These are phyloP conservation scores for Stratiolaelaps scimitus DNA, from an alignment of 1,140 invertebrate genomes.

Conservation along the genomic window DNA sequence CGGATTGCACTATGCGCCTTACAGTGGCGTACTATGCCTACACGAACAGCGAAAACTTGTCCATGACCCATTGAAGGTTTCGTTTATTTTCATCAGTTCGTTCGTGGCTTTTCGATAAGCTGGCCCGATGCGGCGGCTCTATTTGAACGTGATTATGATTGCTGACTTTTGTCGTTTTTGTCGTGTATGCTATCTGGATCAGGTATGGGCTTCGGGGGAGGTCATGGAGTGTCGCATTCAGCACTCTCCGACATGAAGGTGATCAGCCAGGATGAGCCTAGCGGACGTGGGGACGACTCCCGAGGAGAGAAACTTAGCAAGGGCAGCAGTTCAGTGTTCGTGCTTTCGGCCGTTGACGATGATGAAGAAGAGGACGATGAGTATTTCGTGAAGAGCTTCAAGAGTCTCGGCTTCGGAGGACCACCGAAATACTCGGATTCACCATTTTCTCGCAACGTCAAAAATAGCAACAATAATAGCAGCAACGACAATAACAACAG, in stretches of 20 bases:
- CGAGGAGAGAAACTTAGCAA: background rate
- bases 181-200: too few relatives aligned
- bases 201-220: constrained; percentile 27
- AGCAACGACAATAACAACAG: too few relatives aligned
- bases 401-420: constrained; percentile 43
- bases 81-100: too few relatives aligned
- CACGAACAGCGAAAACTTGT: too few relatives aligned
- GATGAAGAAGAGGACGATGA: constrained; percentile 34
- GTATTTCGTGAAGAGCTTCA: constrained; percentile 45
- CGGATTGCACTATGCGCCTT: too few relatives aligned
- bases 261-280: constrained; percentile 65
- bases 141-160: too few relatives aligned
- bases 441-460: constrained; percentile 33
- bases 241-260: constrained; percentile 80
- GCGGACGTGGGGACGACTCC: constrained; percentile 32
- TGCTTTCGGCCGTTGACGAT: constrained; percentile 31
- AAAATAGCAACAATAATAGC: constrained; percentile 8
- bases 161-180: too few relatives aligned
- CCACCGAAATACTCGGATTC: constrained; percentile 39
- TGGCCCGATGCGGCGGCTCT: too few relatives aligned
- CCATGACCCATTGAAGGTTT: too few relatives aligned
- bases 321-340: constrained; percentile 10
- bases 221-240: constrained; percentile 55
- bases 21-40: too few relatives aligned
- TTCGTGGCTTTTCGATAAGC: too few relatives aligned